These are phyloP conservation scores for Prosopocoilus inquinatus DNA, from an alignment of 2,888 invertebrate genomes.

Conservation along the genomic window DNA sequence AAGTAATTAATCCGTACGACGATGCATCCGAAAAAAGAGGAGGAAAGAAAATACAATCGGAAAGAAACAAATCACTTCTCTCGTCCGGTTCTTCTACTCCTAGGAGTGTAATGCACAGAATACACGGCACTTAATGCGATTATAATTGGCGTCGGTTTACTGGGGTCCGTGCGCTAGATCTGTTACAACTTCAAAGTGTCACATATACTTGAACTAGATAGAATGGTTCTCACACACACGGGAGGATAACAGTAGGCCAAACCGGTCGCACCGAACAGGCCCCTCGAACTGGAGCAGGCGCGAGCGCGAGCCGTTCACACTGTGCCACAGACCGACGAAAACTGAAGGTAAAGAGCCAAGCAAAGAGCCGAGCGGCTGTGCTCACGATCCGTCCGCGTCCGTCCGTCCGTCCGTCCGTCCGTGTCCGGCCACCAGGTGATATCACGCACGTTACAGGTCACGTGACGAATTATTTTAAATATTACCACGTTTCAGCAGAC, in stretches of 20 bases:
- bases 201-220: constrained; percentile 17
- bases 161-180: too few species aligned
- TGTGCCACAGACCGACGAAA: constrained; percentile 12
- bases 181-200: too few species aligned
- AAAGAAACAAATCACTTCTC: too few species aligned
- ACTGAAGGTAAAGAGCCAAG: constrained; percentile 7
- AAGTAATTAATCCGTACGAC: too few species aligned
- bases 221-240: neutral
- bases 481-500: constrained; percentile 19
- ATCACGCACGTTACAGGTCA: constrained; percentile 20
- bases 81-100: too few species aligned
- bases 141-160: too few species aligned
- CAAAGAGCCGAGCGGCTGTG: constrained; percentile 6
- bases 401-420: neutral
- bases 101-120: too few species aligned
- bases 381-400: neutral
- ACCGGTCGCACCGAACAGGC: constrained; percentile 1
- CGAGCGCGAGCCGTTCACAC: constrained; percentile 12
- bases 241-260: constrained; percentile 8
- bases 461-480: constrained; percentile 17
- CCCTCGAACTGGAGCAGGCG: constrained; percentile 2
- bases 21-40: too few species aligned
- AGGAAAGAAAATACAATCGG: too few species aligned
- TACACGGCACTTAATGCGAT: too few species aligned
- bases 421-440: constrained; percentile 19